Evolutionary conservation across 2,888 invertebrate genomes (phyloP).

Genomic region (Ceratothoa steindachneri): DNA sequence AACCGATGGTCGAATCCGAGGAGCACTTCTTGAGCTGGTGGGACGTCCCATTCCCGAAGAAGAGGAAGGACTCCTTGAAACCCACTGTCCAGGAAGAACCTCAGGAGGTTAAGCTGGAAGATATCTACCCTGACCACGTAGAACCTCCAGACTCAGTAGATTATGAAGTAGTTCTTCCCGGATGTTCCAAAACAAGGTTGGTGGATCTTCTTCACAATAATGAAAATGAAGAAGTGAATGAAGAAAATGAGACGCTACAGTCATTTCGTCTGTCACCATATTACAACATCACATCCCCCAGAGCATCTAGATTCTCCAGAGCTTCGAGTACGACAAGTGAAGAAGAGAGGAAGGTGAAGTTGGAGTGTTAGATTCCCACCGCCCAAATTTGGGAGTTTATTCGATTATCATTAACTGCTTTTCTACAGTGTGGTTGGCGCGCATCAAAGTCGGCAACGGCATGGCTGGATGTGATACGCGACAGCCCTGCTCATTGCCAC

Average conservation of each 20-base stretch:
- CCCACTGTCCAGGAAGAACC: background rate
- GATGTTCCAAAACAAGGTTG: background rate
- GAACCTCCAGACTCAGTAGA: background rate
- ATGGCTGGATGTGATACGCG: too few relatives aligned
- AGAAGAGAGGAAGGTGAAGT: conserved; percentile 1
- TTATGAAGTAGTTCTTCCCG: background rate
- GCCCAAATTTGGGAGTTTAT: too few relatives aligned
- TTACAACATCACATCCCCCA: background rate
- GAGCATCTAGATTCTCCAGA: background rate
- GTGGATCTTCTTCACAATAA: background rate
- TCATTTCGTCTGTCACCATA: background rate
- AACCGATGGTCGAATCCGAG: background rate
- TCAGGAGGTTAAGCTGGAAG: background rate
- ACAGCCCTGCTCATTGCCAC: too few relatives aligned
- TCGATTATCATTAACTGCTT: too few relatives aligned
- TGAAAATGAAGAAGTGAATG: background rate
- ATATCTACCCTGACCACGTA: background rate
- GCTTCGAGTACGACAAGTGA: conserved; percentile 7
- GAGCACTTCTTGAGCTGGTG: conserved; percentile 2
- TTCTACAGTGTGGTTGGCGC: too few relatives aligned
- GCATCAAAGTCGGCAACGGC: too few relatives aligned
- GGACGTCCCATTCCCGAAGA: conserved; percentile 1
- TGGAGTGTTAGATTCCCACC: too few relatives aligned
- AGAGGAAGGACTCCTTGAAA: background rate
- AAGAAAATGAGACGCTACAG: background rate